Evolutionary conservation across 2,888 invertebrate genomes (phyloP), one percentile per base, ranked within the genome.

Genomic region (Tinea semifulvella): DNA sequence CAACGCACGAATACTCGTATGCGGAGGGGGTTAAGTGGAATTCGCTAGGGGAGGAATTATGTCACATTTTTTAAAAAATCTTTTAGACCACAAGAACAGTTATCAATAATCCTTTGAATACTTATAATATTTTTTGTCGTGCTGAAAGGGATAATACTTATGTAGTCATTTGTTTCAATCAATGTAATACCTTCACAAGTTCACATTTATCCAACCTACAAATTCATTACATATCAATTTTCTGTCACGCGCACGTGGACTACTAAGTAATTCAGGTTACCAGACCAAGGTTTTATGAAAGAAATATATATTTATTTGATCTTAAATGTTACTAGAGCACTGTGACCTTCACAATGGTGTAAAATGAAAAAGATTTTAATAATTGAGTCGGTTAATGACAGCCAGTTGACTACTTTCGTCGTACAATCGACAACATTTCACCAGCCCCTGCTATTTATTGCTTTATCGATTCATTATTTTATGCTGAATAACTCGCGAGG

Each of bases 381-480:
- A 14, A 31, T 22, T 22, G 5, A 7, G 8, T 8, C 5, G 22
- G 8, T 22, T 22, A 22, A 5, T 7, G 6, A 22, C 22, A 22
- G 22, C 22, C 8, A 22, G 22, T 7, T 22, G 6, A 7, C 22
- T 8, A 8, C 38, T 17, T 38, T 18, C 25, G 20, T 13, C 39
- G 42, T 40, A 48, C 48, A 47, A 47, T 48, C 36, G 26, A 43
- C 36, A 40, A 20, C 46, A 42, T 42, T 28, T 46, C 46, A 48
- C 48, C 45, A 42, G 45, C 47, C 40, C 22, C 22, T 13, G 40
- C 11, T 13, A 40, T 22, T 40, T 40, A 36, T 36, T 18, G 46
- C 20, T 46, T 44, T 47, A 46, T 48, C 22, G 48, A 50, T 54
- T 51, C 49, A 51, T 52, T 51, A 48, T 50, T 48, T 17, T 14